Percentiles rank a stretch among this genome's conserved stretches.
These are phyloP conservation scores for Tetramorium simillimum DNA, from an alignment of 1,140 invertebrate species.

Conservation along the genomic window DNA sequence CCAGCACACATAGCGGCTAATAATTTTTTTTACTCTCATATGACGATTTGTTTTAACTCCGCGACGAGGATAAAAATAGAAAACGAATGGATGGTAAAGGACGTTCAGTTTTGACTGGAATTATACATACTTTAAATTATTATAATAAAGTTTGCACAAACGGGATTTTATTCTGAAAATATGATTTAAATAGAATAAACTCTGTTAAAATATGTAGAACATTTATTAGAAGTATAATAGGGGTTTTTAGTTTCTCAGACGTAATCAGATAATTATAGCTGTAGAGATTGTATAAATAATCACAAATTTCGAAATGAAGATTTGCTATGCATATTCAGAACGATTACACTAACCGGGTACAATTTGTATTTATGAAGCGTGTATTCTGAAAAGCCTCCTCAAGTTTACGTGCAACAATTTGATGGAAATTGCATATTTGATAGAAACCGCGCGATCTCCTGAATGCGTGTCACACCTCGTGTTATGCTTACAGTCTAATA, in stretches of 20 bases:
- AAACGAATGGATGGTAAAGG: background rate
- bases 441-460: slow-evolving; percentile 47
- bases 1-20: slow-evolving; percentile 2
- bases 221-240: background rate
- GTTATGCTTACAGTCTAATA: slow-evolving; percentile 6
- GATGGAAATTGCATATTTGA: slow-evolving; percentile 67
- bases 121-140: background rate
- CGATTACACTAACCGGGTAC: slow-evolving; percentile 46
- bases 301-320: background rate
- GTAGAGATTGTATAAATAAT: slow-evolving; percentile 11
- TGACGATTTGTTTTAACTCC: background rate
- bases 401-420: slow-evolving; percentile 30
- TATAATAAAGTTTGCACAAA: background rate
- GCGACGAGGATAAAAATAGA: background rate
- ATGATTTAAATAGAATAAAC: background rate
- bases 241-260: background rate
- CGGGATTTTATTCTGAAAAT: background rate
- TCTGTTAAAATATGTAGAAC: background rate
- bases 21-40: slow-evolving; percentile 24
- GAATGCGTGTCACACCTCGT: background rate
- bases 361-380: slow-evolving; percentile 59
- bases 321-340: slow-evolving; percentile 15
- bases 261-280: background rate
- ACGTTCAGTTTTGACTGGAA: background rate
- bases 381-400: background rate